Evolutionary conservation across 2,888 invertebrate species (phyloP), one percentile per base, ranked within the genome.

Genomic region (Rhimphoctona megacephalus): DNA sequence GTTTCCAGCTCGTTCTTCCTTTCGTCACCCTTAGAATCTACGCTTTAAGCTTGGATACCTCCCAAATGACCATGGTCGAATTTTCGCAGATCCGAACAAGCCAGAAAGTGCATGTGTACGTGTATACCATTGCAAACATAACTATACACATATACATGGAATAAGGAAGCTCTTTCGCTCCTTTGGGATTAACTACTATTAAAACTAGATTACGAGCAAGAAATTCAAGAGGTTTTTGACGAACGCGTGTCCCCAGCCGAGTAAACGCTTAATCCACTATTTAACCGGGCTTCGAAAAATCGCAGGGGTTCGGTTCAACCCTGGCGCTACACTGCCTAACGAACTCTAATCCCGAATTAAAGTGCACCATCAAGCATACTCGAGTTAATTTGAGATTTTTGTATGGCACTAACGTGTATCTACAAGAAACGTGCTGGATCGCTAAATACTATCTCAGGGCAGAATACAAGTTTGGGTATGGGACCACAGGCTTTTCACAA

Each of bases 311-410:
- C 67, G n/a, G 22, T 76, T 66, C 70, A 36, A 72, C 14, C 25
- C 49, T 33, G 86, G 86, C 86, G 86, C 86, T 86, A 78, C 54
- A 25, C 73, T 30, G 19, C 57, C 81, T 92, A 92, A 92, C 91
- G 89, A 92, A 90, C 81, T 85, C 88, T 92, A 92, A 92, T 88
- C 91, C 89, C 89, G 89, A 91, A 91, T 91, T 91, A 90, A 91
- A 90, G 89, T 91, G 89, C 91, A 87, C 66, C 87, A 67, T 74
- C 64, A 79, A 82, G 85, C 77, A 74, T 81, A 82, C 70, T 77
- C 84, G 82, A 87, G 73, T 88, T 86, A 84, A 85, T 83, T 86
- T 81, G 74, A 74, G 36, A 61, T 78, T 81, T 73, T 52, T 49
- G 43, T 52, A 30, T 52, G 6, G 30, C 1, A 30, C 61, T 30